These are phyloP conservation scores for Ochropacha duplaris DNA, from an alignment of 2,888 invertebrate genomes.

Conservation along the genomic window DNA sequence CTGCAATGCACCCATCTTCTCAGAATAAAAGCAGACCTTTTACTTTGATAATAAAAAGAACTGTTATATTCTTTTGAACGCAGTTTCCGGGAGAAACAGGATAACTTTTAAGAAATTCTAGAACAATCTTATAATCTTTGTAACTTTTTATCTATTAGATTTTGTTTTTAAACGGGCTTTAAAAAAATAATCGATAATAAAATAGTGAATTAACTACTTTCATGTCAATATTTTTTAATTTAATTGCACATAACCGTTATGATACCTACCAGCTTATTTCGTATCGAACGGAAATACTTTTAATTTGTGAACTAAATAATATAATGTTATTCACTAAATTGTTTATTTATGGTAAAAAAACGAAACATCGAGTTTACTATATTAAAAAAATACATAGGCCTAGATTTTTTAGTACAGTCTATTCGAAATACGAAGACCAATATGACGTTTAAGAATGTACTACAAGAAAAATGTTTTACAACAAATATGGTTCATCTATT, in stretches of 20 bases:
- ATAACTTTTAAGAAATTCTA: neutral
- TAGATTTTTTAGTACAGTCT: too few species aligned
- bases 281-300: neutral
- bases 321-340: too few species aligned
- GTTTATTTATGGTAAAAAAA: too few species aligned
- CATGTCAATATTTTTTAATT: neutral
- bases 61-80: neutral
- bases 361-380: too few species aligned
- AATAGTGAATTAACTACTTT: neutral
- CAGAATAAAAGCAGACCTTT: constrained; percentile 1
- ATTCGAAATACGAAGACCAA: too few species aligned
- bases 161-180: neutral
- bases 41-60: neutral
- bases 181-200: neutral
- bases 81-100: neutral
- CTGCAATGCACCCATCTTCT: constrained; percentile 11
- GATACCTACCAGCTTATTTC: neutral
- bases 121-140: neutral
- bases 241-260: neutral
- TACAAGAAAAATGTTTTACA: too few species aligned
- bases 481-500: too few species aligned
- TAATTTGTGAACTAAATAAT: neutral
- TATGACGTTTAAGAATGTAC: too few species aligned
- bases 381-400: too few species aligned
- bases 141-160: neutral